A percentile compares a stretch with the other conserved stretches of the same genome.
phyloP scores from a whole-genome alignment of 2,797 vertebrate species.

The Karalla daura region DNA sequence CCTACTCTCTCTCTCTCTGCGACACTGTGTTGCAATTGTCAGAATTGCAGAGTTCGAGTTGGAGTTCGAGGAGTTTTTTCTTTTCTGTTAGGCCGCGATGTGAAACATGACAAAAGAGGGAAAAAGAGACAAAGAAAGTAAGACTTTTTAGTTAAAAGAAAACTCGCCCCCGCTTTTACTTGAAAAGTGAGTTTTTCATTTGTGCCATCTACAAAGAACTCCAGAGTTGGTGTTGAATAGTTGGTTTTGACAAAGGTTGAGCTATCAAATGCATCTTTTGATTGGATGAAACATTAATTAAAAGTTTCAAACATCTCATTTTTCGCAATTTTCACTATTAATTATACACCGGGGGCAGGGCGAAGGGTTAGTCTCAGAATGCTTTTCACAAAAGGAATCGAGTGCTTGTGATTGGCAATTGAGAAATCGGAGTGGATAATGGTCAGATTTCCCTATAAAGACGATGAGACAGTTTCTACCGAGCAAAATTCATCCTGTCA shows the following conservation, averaged over 20 bases:
- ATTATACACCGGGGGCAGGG: neutral
- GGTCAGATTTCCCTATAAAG: constrained; percentile 1
- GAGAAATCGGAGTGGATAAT: neutral
- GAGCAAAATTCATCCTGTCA: constrained; percentile 1
- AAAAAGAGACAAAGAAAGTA: constrained; percentile 1
- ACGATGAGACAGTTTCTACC: constrained; percentile 8
- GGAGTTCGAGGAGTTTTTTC: neutral
- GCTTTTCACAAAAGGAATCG: neutral
- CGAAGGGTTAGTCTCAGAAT: neutral
- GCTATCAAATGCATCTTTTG: constrained; percentile 4
- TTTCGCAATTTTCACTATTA: neutral
- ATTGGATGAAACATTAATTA: neutral
- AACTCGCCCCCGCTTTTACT: neutral
- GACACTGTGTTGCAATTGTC: neutral
- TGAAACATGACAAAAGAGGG: constrained; percentile 11
- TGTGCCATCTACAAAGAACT: neutral
- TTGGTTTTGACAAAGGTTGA: constrained; percentile 1
- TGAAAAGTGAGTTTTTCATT: constrained; percentile 1
- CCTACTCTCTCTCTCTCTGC: neutral
- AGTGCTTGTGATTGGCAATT: neutral
- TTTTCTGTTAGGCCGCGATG: neutral
- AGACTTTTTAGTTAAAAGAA: neutral
- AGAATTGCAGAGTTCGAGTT: neutral
- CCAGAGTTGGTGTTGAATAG: constrained; percentile 2
- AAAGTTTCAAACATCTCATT: neutral